Conservation (phyloP, 2,797 vertebrate species). For the Melanotaenia nigrans region DNA sequence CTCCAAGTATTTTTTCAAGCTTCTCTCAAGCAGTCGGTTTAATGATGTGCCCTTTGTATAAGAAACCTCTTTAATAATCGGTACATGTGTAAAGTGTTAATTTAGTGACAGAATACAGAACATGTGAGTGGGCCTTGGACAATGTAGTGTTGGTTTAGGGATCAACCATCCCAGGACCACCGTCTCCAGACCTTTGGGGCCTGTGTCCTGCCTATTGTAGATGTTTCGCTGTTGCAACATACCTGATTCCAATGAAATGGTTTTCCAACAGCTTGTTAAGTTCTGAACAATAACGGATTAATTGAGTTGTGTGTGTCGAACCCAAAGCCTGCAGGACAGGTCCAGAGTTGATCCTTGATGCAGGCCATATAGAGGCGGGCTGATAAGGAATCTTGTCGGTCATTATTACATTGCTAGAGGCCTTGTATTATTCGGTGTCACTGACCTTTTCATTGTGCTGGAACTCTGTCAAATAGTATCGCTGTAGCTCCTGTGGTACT, state of each 20-base stretch:
- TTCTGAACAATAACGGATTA: too few relatives aligned
- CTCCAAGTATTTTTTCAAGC: slow-evolving; percentile 3
- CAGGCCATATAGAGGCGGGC: slow-evolving; percentile 17
- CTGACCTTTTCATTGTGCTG: slow-evolving; percentile 38
- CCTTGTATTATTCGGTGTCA: slow-evolving; percentile 47
- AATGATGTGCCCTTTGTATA: background rate
- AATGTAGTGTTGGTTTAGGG: slow-evolving; percentile 22
- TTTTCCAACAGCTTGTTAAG: too few relatives aligned
- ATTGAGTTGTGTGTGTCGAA: too few relatives aligned
- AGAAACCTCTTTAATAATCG: slow-evolving; percentile 21
- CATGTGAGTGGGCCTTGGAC: background rate
- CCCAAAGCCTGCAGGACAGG: too few relatives aligned
- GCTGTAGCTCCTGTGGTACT: background rate
- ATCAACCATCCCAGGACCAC: slow-evolving; percentile 27
- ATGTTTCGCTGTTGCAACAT: too few relatives aligned
- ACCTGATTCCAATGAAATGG: too few relatives aligned
- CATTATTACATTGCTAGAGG: slow-evolving; percentile 58
- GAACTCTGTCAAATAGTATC: slow-evolving; percentile 17
- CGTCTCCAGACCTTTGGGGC: background rate
- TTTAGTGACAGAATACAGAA: slow-evolving; percentile 7
- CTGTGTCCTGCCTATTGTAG: too few relatives aligned
- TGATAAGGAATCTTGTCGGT: slow-evolving; percentile 52
- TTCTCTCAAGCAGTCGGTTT: background rate
- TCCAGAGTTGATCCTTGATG: too few relatives aligned
- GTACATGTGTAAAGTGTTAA: slow-evolving; percentile 2